Evolutionary conservation across 2,888 invertebrate genomes (phyloP), one percentile per base, ranked within the genome.

Genomic region (Epiblema foenella): DNA sequence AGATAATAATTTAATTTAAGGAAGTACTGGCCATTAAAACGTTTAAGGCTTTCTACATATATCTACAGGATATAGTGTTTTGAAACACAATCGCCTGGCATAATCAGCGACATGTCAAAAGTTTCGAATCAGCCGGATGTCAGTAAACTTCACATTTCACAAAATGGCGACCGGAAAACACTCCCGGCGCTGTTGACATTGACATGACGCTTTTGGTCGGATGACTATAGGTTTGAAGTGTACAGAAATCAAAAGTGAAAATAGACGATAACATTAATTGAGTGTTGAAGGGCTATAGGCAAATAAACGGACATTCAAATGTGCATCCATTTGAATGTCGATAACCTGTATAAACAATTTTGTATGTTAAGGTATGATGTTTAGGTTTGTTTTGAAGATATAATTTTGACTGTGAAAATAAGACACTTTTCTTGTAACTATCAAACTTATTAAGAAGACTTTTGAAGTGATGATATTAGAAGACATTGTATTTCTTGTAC

Each of bases 181-280:
- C 29, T 33, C 42, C 54, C 20, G 70, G 24, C 57, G 39, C 17
- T 70, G 39, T 71, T 71, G 71, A 67, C 66, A 62, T 49, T 66
- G 56, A 62, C 71, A 57, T 51, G 56, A 66, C 65, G 66, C 56
- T 51, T 60, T 65, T 54, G 39, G 54, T 64, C 69, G 51, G 56
- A 33, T 60, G 11, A 57, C 63, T 65, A 57, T 46, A 51, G 54
- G 57, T 72, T 68, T 72, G 60, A 57, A 74, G 69, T 60, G 59
- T 58, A 73, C 72, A 77, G 76, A 80, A 78, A 79, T 72, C 75
- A 77, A 80, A 78, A 81, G 81, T 78, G 74, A 75, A 73, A 39
- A 57, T 66, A 37, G 63, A 74, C 42, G 75, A 76, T 75, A 79
- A 78, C 77, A 77, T 78, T 77, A 76, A 75, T 72, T 77, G 74